These are phyloP conservation scores for Holothuria leucospilota DNA, from an alignment of 53 echinoderm and acorn worm genomes.

Conservation along the genomic window DNA sequence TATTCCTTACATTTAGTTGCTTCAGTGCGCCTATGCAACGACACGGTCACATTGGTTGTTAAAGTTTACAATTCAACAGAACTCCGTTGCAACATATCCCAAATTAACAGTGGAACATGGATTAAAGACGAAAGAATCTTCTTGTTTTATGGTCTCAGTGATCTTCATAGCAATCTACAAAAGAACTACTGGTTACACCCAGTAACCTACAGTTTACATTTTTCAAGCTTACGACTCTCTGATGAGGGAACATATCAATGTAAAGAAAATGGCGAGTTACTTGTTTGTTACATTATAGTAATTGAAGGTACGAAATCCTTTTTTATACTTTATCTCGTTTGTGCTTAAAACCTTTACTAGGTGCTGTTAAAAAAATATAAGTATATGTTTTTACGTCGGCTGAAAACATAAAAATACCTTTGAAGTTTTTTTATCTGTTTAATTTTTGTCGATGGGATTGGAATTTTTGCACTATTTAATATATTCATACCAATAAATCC, in stretches of 20 bases:
- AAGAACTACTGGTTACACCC: not conserved
- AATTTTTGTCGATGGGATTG: no score
- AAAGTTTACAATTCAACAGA: not conserved
- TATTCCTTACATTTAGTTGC: no score
- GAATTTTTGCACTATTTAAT: no score
- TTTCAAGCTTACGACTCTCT: not conserved
- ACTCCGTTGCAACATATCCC: slow-evolving; percentile 4
- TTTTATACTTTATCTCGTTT: not conserved
- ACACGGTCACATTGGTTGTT: no score
- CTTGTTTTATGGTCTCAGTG: slow-evolving; percentile 13
- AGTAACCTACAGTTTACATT: not conserved
- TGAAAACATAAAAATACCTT: no score
- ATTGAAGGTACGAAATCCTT: not conserved
- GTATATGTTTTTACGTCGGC: no score
- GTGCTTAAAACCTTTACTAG: no score
- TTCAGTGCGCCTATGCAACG: no score
- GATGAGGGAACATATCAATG: slow-evolving; percentile 30
- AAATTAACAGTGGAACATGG: not conserved
- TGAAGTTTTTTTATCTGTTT: no score
- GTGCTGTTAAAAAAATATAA: no score
- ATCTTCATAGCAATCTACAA: not conserved
- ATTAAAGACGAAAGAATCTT: not conserved
- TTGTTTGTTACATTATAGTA: not conserved
- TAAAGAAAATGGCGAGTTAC: not conserved
- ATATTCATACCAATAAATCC: no score